Percentiles rank a stretch among this genome's conserved stretches.
phyloP scores from a whole-genome alignment of 2,797 vertebrate species.

The Halcyon chelicuti region DNA sequence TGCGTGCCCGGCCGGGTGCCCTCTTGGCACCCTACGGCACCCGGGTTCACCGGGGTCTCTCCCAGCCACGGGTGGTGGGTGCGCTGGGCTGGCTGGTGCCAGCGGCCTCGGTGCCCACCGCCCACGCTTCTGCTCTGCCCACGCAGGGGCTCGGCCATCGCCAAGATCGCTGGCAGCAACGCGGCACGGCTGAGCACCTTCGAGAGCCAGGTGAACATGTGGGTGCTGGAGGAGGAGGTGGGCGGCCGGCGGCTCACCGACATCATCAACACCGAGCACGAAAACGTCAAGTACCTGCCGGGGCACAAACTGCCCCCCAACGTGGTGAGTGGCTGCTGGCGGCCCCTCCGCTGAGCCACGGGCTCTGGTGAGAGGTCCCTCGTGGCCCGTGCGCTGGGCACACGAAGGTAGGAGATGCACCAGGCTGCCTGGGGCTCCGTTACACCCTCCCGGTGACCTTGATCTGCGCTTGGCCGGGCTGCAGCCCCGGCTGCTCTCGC shows the following conservation, averaged over 20 bases:
- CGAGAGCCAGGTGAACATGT: conserved; percentile 90
- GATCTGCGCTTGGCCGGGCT: not conserved
- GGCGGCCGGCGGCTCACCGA: conserved; percentile 89
- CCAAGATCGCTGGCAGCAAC: conserved; percentile 93
- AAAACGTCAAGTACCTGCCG: conserved; percentile 95
- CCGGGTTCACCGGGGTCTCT: no score
- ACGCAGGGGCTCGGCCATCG: conserved; percentile 94
- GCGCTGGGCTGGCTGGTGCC: not conserved
- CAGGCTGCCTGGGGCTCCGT: accelerated
- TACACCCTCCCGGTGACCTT: not conserved
- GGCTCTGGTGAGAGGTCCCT: not conserved
- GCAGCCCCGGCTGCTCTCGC: not conserved
- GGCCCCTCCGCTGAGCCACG: accelerated
- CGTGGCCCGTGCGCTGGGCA: not conserved
- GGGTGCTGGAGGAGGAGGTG: conserved; percentile 95
- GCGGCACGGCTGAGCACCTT: conserved; percentile 85
- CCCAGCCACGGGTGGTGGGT: no score
- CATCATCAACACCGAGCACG: conserved; percentile 95
- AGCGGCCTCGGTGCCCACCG: not conserved
- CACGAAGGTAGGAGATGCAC: not conserved
- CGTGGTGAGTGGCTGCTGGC: conserved; percentile 83
- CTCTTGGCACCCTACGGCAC: not conserved
- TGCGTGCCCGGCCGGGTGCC: not conserved
- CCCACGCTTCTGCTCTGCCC: not conserved
- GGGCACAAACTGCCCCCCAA: conserved; percentile 95